A percentile compares a stretch with the other conserved stretches of the same genome.
These are phyloP conservation scores for Syngnathus acus DNA, from an alignment of 2,797 vertebrate species.

Conservation along the genomic window DNA sequence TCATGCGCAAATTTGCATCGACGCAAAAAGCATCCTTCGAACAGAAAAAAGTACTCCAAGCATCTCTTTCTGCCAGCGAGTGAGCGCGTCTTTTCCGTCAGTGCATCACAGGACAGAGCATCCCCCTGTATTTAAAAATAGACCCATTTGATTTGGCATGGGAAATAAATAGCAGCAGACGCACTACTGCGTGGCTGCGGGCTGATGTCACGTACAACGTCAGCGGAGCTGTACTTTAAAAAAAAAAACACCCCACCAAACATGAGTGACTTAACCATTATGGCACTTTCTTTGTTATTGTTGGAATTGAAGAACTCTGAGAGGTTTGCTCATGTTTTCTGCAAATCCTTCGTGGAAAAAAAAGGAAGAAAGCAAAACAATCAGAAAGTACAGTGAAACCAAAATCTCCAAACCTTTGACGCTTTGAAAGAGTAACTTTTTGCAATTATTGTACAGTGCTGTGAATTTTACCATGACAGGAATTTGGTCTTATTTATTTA, in stretches of 20 bases:
- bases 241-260: not conserved
- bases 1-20: slow-evolving; percentile 63
- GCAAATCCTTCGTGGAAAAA: too few species aligned
- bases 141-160: not conserved
- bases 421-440: too few species aligned
- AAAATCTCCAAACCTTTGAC: too few species aligned
- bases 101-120: not conserved
- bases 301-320: not conserved
- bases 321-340: not conserved
- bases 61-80: not conserved
- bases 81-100: not conserved
- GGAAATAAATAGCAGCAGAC: slow-evolving; percentile 59
- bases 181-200: slow-evolving; percentile 39
- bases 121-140: slow-evolving; percentile 3
- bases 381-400: too few species aligned
- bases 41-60: not conserved
- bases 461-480: too few species aligned
- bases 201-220: slow-evolving; percentile 51
- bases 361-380: too few species aligned
- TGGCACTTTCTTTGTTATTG: not conserved
- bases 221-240: not conserved
- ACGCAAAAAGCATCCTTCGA: slow-evolving; percentile 10
- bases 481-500: too few species aligned
- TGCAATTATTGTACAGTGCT: too few species aligned
- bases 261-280: not conserved